A percentile compares a stretch with the other conserved stretches of the same genome.
These are phyloP conservation scores for Parazoanthus atlanticus DNA, from an alignment of 92 coral and sea anemone species.

Conservation along the genomic window DNA sequence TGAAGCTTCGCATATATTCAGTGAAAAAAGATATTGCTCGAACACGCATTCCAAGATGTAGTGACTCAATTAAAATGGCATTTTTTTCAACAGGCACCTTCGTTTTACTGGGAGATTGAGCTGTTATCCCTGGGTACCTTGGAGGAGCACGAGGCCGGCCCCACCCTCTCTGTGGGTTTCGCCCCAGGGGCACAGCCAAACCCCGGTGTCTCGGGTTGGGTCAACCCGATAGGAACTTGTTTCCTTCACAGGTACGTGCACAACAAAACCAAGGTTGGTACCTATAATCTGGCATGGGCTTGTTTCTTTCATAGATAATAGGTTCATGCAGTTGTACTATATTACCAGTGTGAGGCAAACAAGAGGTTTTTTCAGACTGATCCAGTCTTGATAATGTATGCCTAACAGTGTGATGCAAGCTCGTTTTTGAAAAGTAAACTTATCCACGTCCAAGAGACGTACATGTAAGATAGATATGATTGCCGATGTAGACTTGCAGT, in stretches of 20 bases:
- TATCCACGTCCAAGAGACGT: neutral
- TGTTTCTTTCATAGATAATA: neutral
- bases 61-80: no score
- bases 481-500: neutral
- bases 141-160: conserved; percentile 62
- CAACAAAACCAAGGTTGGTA: no score
- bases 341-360: neutral
- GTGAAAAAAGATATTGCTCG: neutral
- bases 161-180: conserved; percentile 87
- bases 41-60: neutral
- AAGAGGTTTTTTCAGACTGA: no score
- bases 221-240: conserved; percentile 83
- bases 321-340: neutral
- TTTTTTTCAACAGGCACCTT: conserved; percentile 71
- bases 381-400: no score
- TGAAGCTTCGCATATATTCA: neutral
- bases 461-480: no score
- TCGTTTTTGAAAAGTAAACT: neutral
- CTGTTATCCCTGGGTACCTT: conserved; percentile 73
- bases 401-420: no score
- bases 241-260: conserved; percentile 84
- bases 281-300: neutral
- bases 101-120: conserved; percentile 98
- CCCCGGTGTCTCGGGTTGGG: conserved; percentile 75
- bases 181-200: conserved; percentile 69